Percentiles rank a stretch among this genome's conserved stretches.
These are phyloP conservation scores for Salticus scenicus DNA, from an alignment of 2,888 invertebrate genomes.

Conservation along the genomic window DNA sequence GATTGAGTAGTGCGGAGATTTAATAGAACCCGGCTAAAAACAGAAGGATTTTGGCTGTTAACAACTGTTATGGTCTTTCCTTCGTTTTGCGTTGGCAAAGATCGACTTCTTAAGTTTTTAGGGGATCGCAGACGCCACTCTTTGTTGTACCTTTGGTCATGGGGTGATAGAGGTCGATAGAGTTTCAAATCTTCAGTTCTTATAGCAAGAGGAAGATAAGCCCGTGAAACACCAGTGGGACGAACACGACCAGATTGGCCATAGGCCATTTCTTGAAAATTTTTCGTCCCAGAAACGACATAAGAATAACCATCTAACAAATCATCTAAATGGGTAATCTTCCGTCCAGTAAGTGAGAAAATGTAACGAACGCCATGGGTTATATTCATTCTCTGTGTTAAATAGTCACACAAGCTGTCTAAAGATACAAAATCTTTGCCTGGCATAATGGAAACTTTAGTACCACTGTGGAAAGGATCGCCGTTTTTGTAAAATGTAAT, in stretches of 20 bases:
- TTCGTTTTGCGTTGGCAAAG: constrained; percentile 82
- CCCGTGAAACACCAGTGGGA: constrained; percentile 41
- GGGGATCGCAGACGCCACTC: constrained; percentile 57
- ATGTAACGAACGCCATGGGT: constrained; percentile 92
- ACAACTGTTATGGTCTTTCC: constrained; percentile 93
- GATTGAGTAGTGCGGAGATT: constrained; percentile 94
- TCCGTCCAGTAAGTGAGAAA: constrained; percentile 93
- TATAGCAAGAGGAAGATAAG: constrained; percentile 51
- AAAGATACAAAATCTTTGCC: constrained; percentile 90
- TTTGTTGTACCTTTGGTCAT: constrained; percentile 19
- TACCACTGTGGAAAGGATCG: constrained; percentile 92
- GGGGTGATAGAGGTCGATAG: constrained; percentile 71
- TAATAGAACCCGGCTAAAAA: constrained; percentile 91
- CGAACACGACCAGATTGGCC: constrained; percentile 65
- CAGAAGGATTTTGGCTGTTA: constrained; percentile 93
- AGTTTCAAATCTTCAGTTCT: constrained; percentile 72
- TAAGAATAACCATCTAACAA: constrained; percentile 92
- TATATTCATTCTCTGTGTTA: constrained; percentile 90
- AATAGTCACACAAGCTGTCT: constrained; percentile 89
- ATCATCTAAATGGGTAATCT: constrained; percentile 89
- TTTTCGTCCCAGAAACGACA: constrained; percentile 93
- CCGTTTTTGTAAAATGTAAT: constrained; percentile 95
- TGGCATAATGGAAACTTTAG: constrained; percentile 91
- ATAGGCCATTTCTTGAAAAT: constrained; percentile 81
- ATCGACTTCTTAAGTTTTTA: constrained; percentile 62